These are phyloP conservation scores for Lordiphosa clarofinis DNA, from an alignment of 1,140 invertebrate species.

Conservation along the genomic window DNA sequence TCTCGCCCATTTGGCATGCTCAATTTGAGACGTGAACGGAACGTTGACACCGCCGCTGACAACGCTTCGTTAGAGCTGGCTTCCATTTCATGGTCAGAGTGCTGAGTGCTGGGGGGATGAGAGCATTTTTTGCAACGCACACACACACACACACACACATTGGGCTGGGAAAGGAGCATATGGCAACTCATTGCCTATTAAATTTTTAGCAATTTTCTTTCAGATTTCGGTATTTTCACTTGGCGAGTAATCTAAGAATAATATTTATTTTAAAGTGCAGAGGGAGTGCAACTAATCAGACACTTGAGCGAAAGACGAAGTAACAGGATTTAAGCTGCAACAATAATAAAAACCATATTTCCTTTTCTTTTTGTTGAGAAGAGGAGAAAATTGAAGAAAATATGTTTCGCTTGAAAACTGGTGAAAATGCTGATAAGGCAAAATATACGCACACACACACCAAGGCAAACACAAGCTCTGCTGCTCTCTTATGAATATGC, in stretches of 20 bases:
- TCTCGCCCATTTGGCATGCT: constrained; percentile 58
- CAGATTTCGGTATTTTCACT: constrained; percentile 41
- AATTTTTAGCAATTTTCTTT: constrained; percentile 52
- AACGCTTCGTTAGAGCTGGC: constrained; percentile 19
- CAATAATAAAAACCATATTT: constrained; percentile 62
- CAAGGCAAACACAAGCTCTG: constrained; percentile 6
- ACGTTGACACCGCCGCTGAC: constrained; percentile 42
- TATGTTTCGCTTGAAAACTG: constrained; percentile 38
- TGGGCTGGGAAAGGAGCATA: constrained; percentile 22
- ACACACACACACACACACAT: background rate
- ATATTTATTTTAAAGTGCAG: constrained; percentile 74
- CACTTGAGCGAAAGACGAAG: constrained; percentile 56
- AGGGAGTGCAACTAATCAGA: constrained; percentile 72
- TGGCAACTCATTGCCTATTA: constrained; percentile 60
- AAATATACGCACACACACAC: constrained; percentile 54
- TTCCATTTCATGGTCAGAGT: constrained; percentile 6
- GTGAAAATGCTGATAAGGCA: constrained; percentile 76
- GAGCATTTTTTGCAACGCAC: constrained; percentile 39
- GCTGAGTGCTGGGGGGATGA: background rate
- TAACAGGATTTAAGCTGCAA: constrained; percentile 73
- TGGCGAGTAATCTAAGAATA: constrained; percentile 65
- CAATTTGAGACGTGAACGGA: constrained; percentile 60
- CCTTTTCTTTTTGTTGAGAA: constrained; percentile 11
- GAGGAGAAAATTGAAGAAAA: constrained; percentile 46
- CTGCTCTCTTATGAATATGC: constrained; percentile 68